Evolutionary conservation across 2,888 invertebrate genomes (phyloP), one percentile per base, ranked within the genome.

Genomic region (Microctonus hyperodae): DNA sequence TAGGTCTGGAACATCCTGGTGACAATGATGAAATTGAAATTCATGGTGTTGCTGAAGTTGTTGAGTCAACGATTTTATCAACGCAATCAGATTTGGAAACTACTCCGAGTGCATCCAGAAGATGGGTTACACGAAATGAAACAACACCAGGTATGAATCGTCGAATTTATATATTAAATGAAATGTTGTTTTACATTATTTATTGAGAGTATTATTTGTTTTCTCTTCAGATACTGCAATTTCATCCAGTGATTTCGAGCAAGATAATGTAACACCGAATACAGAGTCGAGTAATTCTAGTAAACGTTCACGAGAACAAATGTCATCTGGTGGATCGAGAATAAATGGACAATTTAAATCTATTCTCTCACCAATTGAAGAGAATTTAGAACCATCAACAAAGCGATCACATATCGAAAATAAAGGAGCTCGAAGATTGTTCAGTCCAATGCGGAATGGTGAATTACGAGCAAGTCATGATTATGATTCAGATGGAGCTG

Each of bases 1-100:
- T 92, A 44, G 90, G 90, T 0, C 82, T 83, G 1, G 89, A 89
- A 72, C 73, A 79, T 33, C 76, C 85, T 20, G 77, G 81, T 2
- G 78, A 82, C 0, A 81, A 79, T 62, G 83, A 87, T 13, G 72
- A 77, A 3, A 76, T 82, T 11, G 82, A 83, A 53, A 82, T 85
- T 56, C 79, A 82, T 5, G 90, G 90, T 0, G 80, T 80, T 44
- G 86, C 88, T 0, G 87, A 87, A 66, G 76, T 83, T 57, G 79
- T 85, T 5, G 80, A 82, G 28, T 64, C 64, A 50, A 69, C 60
- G n/a, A 67, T 64, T 44, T 58, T 72, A 0, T 62, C 72, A 44
- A 73, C 72, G 33, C 75, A 71, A 56, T 64, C 74, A 16, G 72
- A 70, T 33, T 59, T 78, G 13, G 80, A 81, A 73, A 80, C 77